Base-by-base conservation (phyloP, 2,113 vertebrate species). In the Megatriorchis doriae region DNA sequence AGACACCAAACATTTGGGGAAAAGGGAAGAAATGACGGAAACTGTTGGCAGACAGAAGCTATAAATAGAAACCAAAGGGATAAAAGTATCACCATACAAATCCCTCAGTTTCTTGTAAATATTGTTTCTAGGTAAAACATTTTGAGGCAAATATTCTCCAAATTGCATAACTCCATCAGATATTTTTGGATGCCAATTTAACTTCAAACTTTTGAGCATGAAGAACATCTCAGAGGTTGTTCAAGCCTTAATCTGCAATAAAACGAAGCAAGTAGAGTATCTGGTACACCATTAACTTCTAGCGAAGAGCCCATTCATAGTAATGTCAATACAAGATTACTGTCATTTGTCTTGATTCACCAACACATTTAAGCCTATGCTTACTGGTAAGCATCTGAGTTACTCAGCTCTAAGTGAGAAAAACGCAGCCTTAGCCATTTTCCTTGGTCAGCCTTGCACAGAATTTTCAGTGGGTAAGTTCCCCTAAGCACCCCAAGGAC, bases 1-100 rank as follows among this genome's bases (percentile, higher is more conserved):
- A 81, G 65, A 72, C 36, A 65, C 8, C 0, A 0, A 81, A 62
- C 5, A 25, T 59, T 27, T 55, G 18, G 26, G n/a, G 38, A 63
- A 77, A 85, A 58, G 22, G 23, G n/a, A 94, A 73, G 23, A 84
- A 92, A 63, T 26, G 0, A 36, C 6, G 62, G 27, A 61, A 88
- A 65, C 19, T 34, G 13, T 43, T 47, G 20, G 13, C 1, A 12
- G 26, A 86, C 56, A 61, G 47, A 45, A 94, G 43, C 27, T 68
- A n/a, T 55, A 45, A 89, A 79, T 3, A 48, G 32, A 84, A 92
- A 63, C 3, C 27, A 78, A 90, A 56, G 40, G 29, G 48, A 81
- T 21, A 81, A 81, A 45, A 56, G 21, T 43, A 70, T 47, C 63
- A 75, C 36, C 13, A 42, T 14, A 15, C 6, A 47, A 27, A 78